Conservation (phyloP, 2,113 vertebrate species). For the Limnothrissa miodon region DNA sequence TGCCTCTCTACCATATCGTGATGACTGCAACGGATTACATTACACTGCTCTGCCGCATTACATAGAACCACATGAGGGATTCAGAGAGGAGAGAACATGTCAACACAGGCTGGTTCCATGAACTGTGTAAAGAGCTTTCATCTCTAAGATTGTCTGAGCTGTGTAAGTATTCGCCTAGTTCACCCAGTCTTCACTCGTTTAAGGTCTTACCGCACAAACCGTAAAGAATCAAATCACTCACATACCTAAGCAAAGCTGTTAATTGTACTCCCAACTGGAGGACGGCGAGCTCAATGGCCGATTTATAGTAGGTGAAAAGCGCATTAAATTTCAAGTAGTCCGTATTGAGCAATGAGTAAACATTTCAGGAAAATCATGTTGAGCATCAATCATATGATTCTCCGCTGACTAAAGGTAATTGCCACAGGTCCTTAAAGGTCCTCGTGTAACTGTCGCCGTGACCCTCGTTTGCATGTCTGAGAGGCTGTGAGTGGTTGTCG, state of each 20-base stretch:
- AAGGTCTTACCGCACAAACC: neutral
- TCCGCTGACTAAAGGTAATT: neutral
- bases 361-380: neutral
- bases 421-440: neutral
- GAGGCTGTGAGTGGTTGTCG: neutral
- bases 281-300: neutral
- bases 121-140: neutral
- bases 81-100: neutral
- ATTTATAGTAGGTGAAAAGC: neutral
- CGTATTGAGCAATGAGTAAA: neutral
- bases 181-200: neutral
- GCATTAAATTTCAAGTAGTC: neutral
- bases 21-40: neutral
- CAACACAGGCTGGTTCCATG: neutral
- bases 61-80: neutral
- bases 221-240: neutral
- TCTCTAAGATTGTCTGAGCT: conserved; percentile 1
- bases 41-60: neutral
- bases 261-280: neutral
- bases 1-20: neutral
- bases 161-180: neutral
- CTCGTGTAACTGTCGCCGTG: neutral
- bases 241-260: neutral
- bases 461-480: neutral
- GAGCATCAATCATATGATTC: neutral